Percentiles rank a stretch among this genome's conserved stretches.
Evolutionary conservation across 2,113 vertebrate genomes (phyloP).

Genomic region (Passer montanus): DNA sequence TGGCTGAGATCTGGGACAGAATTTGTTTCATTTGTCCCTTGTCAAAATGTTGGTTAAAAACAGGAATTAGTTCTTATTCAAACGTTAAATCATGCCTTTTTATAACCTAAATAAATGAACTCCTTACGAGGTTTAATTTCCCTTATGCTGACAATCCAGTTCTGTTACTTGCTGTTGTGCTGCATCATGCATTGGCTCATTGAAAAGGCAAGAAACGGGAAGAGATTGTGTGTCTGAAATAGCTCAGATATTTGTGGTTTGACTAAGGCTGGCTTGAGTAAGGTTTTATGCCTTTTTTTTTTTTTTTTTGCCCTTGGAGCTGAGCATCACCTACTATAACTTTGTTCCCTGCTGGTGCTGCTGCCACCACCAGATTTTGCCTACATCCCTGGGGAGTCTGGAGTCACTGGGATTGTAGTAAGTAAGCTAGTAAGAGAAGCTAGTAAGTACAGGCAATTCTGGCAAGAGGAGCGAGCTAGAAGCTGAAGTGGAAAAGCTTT

Average conservation of each 20-base stretch:
- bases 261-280: background rate
- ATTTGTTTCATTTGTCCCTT: background rate
- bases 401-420: background rate
- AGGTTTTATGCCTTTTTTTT: background rate
- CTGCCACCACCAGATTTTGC: background rate
- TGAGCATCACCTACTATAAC: background rate
- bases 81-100: background rate
- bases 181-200: background rate
- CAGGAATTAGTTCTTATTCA: background rate
- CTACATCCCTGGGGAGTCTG: background rate
- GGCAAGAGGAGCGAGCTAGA: background rate
- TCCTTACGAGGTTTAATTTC: background rate
- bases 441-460: background rate
- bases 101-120: no score
- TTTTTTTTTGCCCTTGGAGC: background rate
- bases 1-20: background rate
- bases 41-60: background rate
- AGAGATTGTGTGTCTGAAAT: background rate
- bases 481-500: background rate
- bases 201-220: background rate
- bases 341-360: background rate
- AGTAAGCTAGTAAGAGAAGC: background rate
- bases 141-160: background rate
- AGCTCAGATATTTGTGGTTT: background rate
- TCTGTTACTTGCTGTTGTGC: background rate